Evolutionary conservation across 2,113 vertebrate genomes (phyloP).

Genomic region (Sinocyclocheilus anophthalmus): DNA sequence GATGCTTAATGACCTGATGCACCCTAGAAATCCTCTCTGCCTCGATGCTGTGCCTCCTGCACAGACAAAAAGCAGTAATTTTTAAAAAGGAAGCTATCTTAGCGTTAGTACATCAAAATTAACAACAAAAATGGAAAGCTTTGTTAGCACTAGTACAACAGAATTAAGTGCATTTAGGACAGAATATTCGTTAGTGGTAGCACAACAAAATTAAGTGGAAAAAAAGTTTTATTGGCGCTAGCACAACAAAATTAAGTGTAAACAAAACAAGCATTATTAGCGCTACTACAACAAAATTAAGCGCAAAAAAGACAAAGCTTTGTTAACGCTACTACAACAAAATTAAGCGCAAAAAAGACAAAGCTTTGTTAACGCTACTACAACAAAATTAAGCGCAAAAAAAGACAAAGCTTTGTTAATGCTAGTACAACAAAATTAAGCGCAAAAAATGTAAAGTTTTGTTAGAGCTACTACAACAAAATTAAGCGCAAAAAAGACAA

Average conservation of each 20-base stretch:
- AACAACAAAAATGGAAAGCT: not conserved
- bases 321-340: not conserved
- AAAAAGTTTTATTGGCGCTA: too few species aligned
- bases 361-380: too few species aligned
- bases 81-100: not conserved
- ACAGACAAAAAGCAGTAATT: not conserved
- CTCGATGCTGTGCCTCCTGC: conserved; percentile 81
- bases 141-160: too few species aligned
- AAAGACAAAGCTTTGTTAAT: fast-evolving
- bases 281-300: too few species aligned
- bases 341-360: not conserved
- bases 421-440: too few species aligned
- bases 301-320: not conserved
- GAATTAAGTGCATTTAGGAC: too few species aligned
- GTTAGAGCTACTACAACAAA: too few species aligned
- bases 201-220: not conserved
- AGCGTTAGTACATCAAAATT: not conserved
- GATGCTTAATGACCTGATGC: conserved; percentile 79
- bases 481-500: not conserved
- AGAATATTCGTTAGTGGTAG: not conserved
- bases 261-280: too few species aligned
- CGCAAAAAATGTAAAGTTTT: not conserved
- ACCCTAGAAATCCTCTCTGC: conserved; percentile 83
- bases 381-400: too few species aligned
- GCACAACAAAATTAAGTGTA: too few species aligned